Evolutionary conservation across 1,140 invertebrate species (phyloP).

Genomic region (Arion vulgaris): DNA sequence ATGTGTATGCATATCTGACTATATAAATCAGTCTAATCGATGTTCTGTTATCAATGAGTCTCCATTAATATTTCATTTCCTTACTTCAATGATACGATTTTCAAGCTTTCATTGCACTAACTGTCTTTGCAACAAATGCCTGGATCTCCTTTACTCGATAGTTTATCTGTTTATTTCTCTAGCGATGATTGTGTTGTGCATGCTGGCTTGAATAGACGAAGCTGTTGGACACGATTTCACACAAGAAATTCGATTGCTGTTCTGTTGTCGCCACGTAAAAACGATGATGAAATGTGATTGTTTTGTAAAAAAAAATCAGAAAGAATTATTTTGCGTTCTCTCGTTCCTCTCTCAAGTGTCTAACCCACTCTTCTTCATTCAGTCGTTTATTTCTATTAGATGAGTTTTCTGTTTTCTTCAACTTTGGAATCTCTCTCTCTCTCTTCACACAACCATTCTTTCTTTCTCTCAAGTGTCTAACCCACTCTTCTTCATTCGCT

Average conservation of each 20-base stretch:
- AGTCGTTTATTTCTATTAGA: background rate
- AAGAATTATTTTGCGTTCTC: background rate
- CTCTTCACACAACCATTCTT: background rate
- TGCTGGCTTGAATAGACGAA: background rate
- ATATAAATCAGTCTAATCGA: too few relatives aligned
- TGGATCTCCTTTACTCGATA: too few relatives aligned
- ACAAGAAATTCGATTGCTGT: constrained; percentile 10
- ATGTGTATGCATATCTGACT: too few relatives aligned
- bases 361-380: too few relatives aligned
- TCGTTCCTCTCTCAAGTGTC: background rate
- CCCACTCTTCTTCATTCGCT: background rate
- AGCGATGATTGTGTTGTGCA: too few relatives aligned
- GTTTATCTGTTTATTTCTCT: too few relatives aligned
- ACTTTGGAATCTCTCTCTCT: background rate
- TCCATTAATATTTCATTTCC: too few relatives aligned
- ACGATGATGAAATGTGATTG: constrained; percentile 19
- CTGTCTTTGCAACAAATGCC: too few relatives aligned
- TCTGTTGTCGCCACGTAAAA: background rate
- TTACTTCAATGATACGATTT: too few relatives aligned
- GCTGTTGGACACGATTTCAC: background rate
- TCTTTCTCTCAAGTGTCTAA: background rate
- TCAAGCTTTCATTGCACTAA: too few relatives aligned
- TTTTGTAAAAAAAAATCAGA: background rate
- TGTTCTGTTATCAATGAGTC: too few relatives aligned
- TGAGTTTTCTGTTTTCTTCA: too few relatives aligned